Conservation (phyloP, 2,888 invertebrate genomes). For the Pollenia labialis region DNA sequence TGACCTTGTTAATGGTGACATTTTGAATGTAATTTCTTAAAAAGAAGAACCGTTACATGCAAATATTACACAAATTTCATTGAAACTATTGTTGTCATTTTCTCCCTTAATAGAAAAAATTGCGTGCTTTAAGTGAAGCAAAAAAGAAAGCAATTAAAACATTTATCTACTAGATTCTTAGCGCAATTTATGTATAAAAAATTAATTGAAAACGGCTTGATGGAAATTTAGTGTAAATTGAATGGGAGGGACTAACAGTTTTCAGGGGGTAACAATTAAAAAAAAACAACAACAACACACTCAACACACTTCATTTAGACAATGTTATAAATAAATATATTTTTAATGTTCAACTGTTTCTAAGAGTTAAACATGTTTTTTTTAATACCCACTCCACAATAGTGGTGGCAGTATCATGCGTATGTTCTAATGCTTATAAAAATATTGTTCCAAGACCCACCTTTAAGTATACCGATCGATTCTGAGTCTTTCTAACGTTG, state of each 20-base stretch:
- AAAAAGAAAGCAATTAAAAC: slow-evolving; percentile 40
- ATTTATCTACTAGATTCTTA: slow-evolving; percentile 42
- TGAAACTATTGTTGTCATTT: slow-evolving; percentile 16
- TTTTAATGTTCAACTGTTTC: neutral
- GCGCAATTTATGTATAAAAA: neutral
- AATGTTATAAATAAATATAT: slow-evolving; percentile 31
- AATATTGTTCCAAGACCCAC: no score
- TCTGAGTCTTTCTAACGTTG: no score
- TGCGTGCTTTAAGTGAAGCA: slow-evolving; percentile 24
- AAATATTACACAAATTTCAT: slow-evolving; percentile 38
- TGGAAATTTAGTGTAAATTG: slow-evolving; percentile 26
- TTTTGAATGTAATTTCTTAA: slow-evolving; percentile 12
- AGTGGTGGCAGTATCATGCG: no score
- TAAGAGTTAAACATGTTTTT: no score
- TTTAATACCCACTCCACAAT: no score
- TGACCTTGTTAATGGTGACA: slow-evolving; percentile 38
- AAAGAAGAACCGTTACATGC: slow-evolving; percentile 13
- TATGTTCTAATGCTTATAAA: no score
- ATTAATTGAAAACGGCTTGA: slow-evolving; percentile 21
- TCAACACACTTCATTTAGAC: neutral
- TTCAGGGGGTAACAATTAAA: no score
- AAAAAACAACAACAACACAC: no score
- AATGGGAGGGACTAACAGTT: neutral
- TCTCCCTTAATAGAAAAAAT: slow-evolving; percentile 14
- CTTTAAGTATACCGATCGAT: no score